phyloP scores from a whole-genome alignment of 2,888 invertebrate genomes.

The Luffia ferchaultella region DNA sequence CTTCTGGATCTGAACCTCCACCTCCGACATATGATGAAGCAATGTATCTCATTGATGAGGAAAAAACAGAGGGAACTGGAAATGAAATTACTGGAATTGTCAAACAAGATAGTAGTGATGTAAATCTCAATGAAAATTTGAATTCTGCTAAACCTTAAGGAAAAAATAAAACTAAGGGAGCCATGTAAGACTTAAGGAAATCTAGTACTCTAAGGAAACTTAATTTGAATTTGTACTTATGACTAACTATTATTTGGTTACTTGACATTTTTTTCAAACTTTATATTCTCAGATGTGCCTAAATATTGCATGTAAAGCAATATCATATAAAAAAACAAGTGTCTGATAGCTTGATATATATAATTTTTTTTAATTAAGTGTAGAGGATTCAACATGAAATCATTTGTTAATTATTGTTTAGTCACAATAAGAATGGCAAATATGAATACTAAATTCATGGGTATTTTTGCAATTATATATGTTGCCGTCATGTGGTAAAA shows the following conservation, averaged over 20 bases:
- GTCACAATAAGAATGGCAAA: constrained; percentile 6
- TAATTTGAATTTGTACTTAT: constrained; percentile 50
- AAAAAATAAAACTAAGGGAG: too few relatives aligned
- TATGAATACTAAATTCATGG: constrained; percentile 5
- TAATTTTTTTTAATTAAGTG: constrained; percentile 4
- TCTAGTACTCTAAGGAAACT: constrained; percentile 16
- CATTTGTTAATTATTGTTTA: constrained; percentile 12
- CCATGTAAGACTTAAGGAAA: too few relatives aligned
- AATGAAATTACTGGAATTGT: constrained; percentile 35
- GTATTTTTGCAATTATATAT: too few relatives aligned
- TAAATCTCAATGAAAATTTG: constrained; percentile 16
- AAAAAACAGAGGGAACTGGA: constrained; percentile 33
- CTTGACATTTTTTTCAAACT: too few relatives aligned
- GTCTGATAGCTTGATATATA: not conserved
- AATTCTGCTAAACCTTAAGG: not conserved
- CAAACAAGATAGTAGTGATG: constrained; percentile 47
- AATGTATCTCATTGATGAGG: constrained; percentile 60
- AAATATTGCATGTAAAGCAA: constrained; percentile 19
- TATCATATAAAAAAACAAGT: not conserved
- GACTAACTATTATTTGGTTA: not conserved
- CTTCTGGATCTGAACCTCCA: constrained; percentile 62
- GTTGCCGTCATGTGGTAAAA: too few relatives aligned
- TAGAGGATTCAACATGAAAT: too few relatives aligned
- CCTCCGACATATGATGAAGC: constrained; percentile 73
- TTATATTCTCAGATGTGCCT: constrained; percentile 57